Base-by-base conservation (phyloP, 2,797 vertebrate genomes). In the Semaprochilodus insignis region DNA sequence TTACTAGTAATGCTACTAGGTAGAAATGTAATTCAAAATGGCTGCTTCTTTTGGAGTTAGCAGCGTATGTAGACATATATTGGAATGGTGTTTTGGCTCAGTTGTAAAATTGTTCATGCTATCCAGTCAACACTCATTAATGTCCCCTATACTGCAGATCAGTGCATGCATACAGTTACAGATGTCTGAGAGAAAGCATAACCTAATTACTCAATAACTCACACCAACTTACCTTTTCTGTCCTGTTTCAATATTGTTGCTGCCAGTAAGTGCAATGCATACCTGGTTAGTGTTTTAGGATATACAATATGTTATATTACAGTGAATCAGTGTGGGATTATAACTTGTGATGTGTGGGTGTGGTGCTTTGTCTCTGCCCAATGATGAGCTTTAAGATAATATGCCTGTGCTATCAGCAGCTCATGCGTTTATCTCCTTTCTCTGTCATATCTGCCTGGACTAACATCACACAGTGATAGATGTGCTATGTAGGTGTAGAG, bases 191-290 rank as follows among this genome's bases (percentile, higher is more conserved):
- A 60, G 23, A 76, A 69, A 74, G 11, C 0, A 2, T 65, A 17
- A 51, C 25, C 23, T 15, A 11, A 21, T 69, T 27, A 57, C 0
- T n/a, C 17, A 36, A 25, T 82, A 44, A 59, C 52, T 72, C 52
- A 51, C 31, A 11, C 73, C 67, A 76, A 51, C 65, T 77, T 70
- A 73, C 21, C 6, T 21, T 5, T 34, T 3, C 17, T 34, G 55
- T 74, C n/a, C 8, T 14, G 48, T 74, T 73, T 73, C 54, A 69
- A 27, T 31, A 54, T 77, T 77, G 66, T 82, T 83, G 48, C 59
- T 54, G 44, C 25, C 27, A 31, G 17, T 23, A 36, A 16, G n/a
- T 73, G 31, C 59, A 78, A 2, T 62, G 27, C 66, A 48, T 63
- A 62, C 54, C 40, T 52, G 40, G 40, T 65, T 34, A 69, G 74